These are phyloP conservation scores for Leptarthrus brevirostris DNA, from an alignment of 2,888 invertebrate species.

Conservation along the genomic window DNA sequence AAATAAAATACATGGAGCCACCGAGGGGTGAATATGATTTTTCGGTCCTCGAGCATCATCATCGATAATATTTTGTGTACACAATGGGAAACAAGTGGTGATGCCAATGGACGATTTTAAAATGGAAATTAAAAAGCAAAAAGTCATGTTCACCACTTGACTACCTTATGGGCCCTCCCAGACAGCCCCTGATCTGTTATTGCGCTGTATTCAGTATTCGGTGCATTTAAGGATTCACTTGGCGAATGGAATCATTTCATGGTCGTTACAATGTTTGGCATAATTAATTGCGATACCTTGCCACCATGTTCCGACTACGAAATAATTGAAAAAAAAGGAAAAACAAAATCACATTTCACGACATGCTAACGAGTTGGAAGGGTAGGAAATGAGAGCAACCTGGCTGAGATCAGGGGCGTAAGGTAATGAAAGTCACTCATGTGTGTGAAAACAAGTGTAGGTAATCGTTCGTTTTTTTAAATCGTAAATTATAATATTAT, in stretches of 20 bases:
- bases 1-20: conserved; percentile 28
- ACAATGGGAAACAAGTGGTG: not conserved
- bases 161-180: conserved; percentile 5
- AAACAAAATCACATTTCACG: not conserved
- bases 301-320: conserved; percentile 5
- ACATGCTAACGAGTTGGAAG: conserved; percentile 11
- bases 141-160: conserved; percentile 23
- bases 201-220: not conserved
- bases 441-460: conserved; percentile 36
- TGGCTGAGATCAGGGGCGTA: not conserved
- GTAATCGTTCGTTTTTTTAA: conserved; percentile 32
- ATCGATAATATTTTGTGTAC: conserved; percentile 31
- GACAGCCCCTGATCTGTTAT: conserved; percentile 12
- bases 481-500: conserved; percentile 42
- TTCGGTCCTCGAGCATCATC: conserved; percentile 46
- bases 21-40: conserved; percentile 47
- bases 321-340: not conserved
- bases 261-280: conserved; percentile 22
- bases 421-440: not conserved
- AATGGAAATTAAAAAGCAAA: not conserved
- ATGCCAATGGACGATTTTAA: not conserved
- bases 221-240: conserved; percentile 36
- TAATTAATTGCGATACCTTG: conserved; percentile 19
- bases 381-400: not conserved
- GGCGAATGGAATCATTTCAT: conserved; percentile 31